Percentiles rank a stretch among this genome's conserved stretches.
Evolutionary conservation across 2,113 vertebrate species (phyloP).

Genomic region (Paraplagusia blochii): DNA sequence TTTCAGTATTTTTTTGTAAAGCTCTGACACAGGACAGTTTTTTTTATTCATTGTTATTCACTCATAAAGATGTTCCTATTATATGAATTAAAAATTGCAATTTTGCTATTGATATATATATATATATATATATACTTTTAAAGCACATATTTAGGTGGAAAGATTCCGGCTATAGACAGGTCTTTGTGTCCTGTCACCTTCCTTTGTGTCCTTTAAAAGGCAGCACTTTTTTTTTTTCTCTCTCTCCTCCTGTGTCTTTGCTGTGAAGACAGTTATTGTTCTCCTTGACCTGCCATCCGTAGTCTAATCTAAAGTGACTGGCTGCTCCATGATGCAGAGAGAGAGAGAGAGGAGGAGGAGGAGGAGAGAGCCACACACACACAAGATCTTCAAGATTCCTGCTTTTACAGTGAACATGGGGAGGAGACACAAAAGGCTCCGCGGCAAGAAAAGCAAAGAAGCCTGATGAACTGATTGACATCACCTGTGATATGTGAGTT

Average conservation of each 20-base stretch:
- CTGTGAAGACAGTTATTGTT: slow-evolving; percentile 62
- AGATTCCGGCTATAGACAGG: neutral
- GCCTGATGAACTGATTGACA: slow-evolving; percentile 70
- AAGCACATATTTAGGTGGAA: slow-evolving; percentile 25
- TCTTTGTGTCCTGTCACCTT: slow-evolving; percentile 20
- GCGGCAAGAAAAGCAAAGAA: slow-evolving; percentile 55
- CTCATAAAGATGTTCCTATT: too few species aligned
- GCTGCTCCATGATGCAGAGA: slow-evolving; percentile 65
- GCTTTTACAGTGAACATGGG: slow-evolving; percentile 50
- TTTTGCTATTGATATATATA: too few species aligned
- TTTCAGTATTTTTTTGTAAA: neutral
- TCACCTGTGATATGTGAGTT: slow-evolving; percentile 61
- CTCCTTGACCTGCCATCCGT: slow-evolving; percentile 73
- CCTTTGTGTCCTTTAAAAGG: slow-evolving; percentile 28
- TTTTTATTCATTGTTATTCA: too few species aligned
- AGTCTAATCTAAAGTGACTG: slow-evolving; percentile 74
- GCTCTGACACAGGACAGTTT: too few species aligned
- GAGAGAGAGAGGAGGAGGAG: too few species aligned
- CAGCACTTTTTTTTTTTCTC: slow-evolving; percentile 20
- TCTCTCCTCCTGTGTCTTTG: slow-evolving; percentile 33
- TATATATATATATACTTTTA: too few species aligned
- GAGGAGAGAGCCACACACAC: too few species aligned
- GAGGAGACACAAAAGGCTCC: slow-evolving; percentile 59
- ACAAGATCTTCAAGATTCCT: slow-evolving; percentile 67
- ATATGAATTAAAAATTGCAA: too few species aligned